phyloP scores from a whole-genome alignment of 2,113 vertebrate species.

The Laterallus jamaicensis region DNA sequence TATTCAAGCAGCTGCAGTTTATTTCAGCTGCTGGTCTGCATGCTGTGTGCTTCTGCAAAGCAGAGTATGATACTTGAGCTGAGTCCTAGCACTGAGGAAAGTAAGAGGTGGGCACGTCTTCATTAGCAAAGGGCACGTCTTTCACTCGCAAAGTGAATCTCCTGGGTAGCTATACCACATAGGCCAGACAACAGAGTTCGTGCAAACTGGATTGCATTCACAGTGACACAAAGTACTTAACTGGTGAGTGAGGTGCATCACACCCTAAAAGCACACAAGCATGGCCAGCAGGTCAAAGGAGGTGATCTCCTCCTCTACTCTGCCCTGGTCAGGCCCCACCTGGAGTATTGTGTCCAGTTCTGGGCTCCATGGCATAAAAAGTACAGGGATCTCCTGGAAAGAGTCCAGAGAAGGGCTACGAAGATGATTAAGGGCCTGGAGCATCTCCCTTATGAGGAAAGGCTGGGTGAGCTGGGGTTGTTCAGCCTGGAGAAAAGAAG shows the following conservation, averaged over 20 bases:
- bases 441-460: too few relatives aligned
- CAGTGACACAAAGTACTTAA: neutral
- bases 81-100: neutral
- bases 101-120: neutral
- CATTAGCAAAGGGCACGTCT: neutral
- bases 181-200: neutral
- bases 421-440: too few relatives aligned
- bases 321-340: too few relatives aligned
- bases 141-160: neutral
- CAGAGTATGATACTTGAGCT: neutral
- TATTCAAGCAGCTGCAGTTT: neutral
- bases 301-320: too few relatives aligned
- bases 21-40: neutral
- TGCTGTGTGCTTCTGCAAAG: neutral
- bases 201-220: neutral
- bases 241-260: neutral
- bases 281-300: too few relatives aligned
- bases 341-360: too few relatives aligned
- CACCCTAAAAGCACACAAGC: neutral
- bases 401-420: too few relatives aligned
- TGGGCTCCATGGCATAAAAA: too few relatives aligned
- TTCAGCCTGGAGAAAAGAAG: too few relatives aligned
- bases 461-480: too few relatives aligned
- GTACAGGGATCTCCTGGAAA: too few relatives aligned
- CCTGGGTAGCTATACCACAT: neutral